Evolutionary conservation across 2,113 vertebrate species (phyloP).

Genomic region (Zosterops borbonicus): DNA sequence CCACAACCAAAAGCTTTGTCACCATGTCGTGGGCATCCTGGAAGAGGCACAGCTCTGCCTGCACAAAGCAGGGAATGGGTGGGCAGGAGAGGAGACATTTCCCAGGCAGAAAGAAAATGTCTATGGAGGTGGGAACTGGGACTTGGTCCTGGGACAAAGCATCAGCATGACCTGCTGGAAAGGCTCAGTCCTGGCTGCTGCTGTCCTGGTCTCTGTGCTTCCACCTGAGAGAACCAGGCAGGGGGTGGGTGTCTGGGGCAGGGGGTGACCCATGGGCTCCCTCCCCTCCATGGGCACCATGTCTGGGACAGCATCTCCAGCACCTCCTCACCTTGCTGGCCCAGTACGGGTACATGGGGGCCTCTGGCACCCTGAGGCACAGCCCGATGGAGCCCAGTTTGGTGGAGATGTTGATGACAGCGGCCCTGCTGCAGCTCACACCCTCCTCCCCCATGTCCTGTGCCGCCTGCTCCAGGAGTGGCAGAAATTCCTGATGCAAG

Average conservation of each 20-base stretch:
- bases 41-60: not conserved
- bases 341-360: too few relatives aligned
- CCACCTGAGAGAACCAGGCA: not conserved
- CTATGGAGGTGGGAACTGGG: not conserved
- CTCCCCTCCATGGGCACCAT: accelerated
- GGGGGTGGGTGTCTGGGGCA: not conserved
- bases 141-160: not conserved
- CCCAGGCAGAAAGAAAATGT: not conserved
- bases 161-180: not conserved
- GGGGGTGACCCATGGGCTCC: not conserved
- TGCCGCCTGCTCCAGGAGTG: too few relatives aligned
- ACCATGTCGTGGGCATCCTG: too few relatives aligned
- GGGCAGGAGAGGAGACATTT: not conserved
- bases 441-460: too few relatives aligned
- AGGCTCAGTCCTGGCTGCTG: not conserved
- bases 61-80: accelerated
- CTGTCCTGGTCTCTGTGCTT: not conserved
- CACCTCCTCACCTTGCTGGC: conserved; percentile 47
- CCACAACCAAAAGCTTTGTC: too few relatives aligned
- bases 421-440: too few relatives aligned
- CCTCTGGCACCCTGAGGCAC: too few relatives aligned
- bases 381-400: too few relatives aligned
- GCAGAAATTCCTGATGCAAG: too few relatives aligned
- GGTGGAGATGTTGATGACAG: too few relatives aligned
- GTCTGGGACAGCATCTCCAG: not conserved